A percentile compares a stretch with the other conserved stretches of the same genome.
phyloP scores from a whole-genome alignment of 2,113 vertebrate genomes.

The Nerophis ophidion region DNA sequence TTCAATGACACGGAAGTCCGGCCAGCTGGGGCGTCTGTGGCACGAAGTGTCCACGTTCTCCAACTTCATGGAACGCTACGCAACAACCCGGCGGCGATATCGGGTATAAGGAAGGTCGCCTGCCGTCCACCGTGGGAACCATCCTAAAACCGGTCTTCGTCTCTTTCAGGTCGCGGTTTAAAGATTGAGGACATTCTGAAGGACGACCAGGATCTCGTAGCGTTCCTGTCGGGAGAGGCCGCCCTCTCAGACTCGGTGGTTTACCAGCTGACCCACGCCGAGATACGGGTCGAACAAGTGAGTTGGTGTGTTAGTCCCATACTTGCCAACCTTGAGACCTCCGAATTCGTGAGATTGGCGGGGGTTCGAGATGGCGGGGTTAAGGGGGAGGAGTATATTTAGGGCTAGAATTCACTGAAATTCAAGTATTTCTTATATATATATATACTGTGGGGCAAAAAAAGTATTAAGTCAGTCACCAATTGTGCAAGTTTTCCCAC shows the following conservation, averaged over 20 bases:
- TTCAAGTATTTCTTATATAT: too few relatives aligned
- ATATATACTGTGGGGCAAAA: too few relatives aligned
- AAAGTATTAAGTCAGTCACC: too few relatives aligned
- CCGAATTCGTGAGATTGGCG: too few relatives aligned
- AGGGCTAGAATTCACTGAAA: too few relatives aligned
- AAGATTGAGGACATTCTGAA: conserved; percentile 84
- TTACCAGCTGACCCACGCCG: conserved; percentile 81
- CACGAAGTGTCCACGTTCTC: conserved; percentile 76
- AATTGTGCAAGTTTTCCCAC: too few relatives aligned
- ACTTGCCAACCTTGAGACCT: too few relatives aligned
- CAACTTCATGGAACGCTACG: conserved; percentile 84
- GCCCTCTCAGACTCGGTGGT: conserved; percentile 75
- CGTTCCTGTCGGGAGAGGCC: conserved; percentile 76
- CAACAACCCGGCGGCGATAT: conserved; percentile 74
- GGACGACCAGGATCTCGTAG: conserved; percentile 82
- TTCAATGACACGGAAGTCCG: conserved; percentile 71
- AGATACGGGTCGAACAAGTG: conserved; percentile 90
- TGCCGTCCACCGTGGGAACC: too few relatives aligned
- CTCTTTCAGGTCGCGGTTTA: conserved; percentile 80
- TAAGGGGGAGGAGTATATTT: too few relatives aligned
- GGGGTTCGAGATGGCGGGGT: too few relatives aligned
- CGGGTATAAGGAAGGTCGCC: conserved; percentile 66
- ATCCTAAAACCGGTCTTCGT: background rate
- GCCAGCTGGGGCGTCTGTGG: conserved; percentile 79
- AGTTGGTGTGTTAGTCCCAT: too few relatives aligned